Conservation (phyloP, 2,797 vertebrate species). For the Pipistrellus kuhlii region DNA sequence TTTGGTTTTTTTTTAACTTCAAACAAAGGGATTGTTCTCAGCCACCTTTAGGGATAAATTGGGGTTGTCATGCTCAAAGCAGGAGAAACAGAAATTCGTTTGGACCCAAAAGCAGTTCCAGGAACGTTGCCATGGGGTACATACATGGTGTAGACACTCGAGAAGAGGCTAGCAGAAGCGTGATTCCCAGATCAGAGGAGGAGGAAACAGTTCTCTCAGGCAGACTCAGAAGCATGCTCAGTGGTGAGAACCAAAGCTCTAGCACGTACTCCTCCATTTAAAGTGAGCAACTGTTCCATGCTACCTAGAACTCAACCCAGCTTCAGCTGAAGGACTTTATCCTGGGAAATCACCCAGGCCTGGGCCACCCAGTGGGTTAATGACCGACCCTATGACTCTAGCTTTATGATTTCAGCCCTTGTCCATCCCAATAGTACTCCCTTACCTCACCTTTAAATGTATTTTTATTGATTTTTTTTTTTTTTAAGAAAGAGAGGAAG, state of each 20-base stretch:
- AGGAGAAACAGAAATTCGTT: constrained; percentile 38
- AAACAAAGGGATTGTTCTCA: not conserved
- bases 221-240: not conserved
- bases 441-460: not conserved
- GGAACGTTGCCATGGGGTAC: not conserved
- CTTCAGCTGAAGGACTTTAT: not conserved
- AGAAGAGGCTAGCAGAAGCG: not conserved
- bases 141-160: not conserved
- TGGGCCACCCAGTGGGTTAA: not conserved
- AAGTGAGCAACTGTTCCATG: not conserved
- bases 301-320: not conserved
- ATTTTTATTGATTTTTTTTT: too few relatives aligned
- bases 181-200: not conserved
- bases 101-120: not conserved
- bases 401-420: not conserved
- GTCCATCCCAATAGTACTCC: not conserved
- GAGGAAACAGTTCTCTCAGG: not conserved
- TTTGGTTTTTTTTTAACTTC: not conserved
- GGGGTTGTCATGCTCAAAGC: constrained; percentile 37
- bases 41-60: not conserved
- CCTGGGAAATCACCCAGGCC: not conserved
- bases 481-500: too few relatives aligned
- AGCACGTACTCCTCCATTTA: not conserved
- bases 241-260: not conserved
- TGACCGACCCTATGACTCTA: not conserved